Base-by-base conservation (phyloP, 2,113 vertebrate species). In the Vidua chalybeata region DNA sequence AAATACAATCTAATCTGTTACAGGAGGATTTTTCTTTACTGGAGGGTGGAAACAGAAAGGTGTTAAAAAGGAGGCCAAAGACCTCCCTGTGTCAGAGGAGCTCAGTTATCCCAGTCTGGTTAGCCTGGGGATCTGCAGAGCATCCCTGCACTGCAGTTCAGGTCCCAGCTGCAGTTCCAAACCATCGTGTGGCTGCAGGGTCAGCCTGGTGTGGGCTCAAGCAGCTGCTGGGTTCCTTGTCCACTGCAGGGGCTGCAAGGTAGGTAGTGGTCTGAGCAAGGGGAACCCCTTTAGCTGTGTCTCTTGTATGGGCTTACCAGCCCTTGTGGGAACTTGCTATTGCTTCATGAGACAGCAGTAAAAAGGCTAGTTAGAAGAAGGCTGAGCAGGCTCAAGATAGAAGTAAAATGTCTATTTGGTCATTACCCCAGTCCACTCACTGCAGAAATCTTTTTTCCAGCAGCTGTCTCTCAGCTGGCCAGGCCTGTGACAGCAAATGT, bases 211-310 rank as follows among this genome's bases (percentile, higher is more conserved):
- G 28, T 15, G 46, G 27, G 26, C 59, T 37, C 20, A 27, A 77
- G 68, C 55, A 87, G 64, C 68, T 86, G 30, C 81, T 77, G 27
- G 13, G 20, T 52, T 13, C 59, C 49, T 41, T 41, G 61, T 17
- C 31, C 62, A 19, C 55, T 69, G 33, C 66, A 75, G 77, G 37
- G 73, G 21, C 79, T n/a, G 49, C 49, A 61, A 59, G 43, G 33
- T 0, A 0, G 7, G 20, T 3, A 35, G 1, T 7, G 4, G 26
- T 27, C 46, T 0, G 4, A 82, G 35, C 31, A 39, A 67, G n/a
- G 35, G 19, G n/a, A 67, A 43, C 51, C 48, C n/a, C 1, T 0
- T 14, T 37, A 56, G 46, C 58, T 83, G 18, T 48, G 58, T 73
- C 41, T 23, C 18, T 13, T 46, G 39, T 19, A 11, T 61, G 31